A percentile compares a stretch with the other conserved stretches of the same genome.
Conservation (phyloP, 2,113 vertebrate species). For the Oenanthe melanoleuca region DNA sequence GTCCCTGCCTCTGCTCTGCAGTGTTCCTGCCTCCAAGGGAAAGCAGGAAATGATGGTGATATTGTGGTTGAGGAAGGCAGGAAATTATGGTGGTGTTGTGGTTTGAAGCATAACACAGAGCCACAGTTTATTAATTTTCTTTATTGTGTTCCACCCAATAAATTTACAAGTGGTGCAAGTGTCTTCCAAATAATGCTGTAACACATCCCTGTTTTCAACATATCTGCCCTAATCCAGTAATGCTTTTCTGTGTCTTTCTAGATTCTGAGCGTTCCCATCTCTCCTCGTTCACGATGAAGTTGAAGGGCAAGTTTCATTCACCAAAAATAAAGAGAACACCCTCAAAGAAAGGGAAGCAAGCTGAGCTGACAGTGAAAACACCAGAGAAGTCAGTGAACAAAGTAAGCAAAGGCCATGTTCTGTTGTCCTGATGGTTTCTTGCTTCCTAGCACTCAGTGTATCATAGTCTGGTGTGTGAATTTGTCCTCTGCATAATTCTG, state of each 20-base stretch:
- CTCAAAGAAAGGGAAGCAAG: conserved; percentile 94
- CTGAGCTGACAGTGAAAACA: conserved; percentile 84
- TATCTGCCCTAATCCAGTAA: not conserved
- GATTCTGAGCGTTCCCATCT: conserved; percentile 97
- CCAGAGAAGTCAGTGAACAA: conserved; percentile 91
- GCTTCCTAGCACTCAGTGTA: not conserved
- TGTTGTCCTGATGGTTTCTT: not conserved
- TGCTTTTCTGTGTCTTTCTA: conserved; percentile 61
- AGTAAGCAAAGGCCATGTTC: conserved; percentile 73
- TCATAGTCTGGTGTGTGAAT: not conserved
- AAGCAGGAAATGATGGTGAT: not conserved
- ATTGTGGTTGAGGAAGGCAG: not conserved
- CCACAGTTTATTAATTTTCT: not conserved
- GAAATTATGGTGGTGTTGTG: not conserved
- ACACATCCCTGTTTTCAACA: not conserved
- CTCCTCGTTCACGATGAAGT: conserved; percentile 97
- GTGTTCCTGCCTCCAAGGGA: not conserved
- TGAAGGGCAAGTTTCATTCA: conserved; percentile 98
- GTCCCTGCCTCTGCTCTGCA: not conserved
- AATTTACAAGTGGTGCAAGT: not conserved
- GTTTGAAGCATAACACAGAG: not conserved
- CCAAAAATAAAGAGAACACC: conserved; percentile 98
- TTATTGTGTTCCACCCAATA: not conserved
- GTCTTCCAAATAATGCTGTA: not conserved
- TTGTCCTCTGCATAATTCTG: not conserved